Evolutionary conservation across 2,797 vertebrate genomes (phyloP).

Genomic region (Mormyrops attenuatus): DNA sequence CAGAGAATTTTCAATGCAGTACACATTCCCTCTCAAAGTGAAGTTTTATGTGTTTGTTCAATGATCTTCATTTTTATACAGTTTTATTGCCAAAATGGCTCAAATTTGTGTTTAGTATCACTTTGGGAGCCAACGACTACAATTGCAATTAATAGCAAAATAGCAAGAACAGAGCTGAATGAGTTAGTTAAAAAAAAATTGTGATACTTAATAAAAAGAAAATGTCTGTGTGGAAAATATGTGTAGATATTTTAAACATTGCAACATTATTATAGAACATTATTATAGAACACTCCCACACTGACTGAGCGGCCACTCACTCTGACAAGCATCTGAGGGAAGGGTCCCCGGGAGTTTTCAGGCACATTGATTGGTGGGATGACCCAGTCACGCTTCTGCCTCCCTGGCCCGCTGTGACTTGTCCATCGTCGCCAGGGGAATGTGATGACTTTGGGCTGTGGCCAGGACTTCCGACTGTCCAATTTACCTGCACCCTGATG

Average conservation of each 20-base stretch:
- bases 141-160: neutral
- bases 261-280: neutral
- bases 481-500: constrained; percentile 64
- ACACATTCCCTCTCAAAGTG: neutral
- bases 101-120: neutral
- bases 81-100: neutral
- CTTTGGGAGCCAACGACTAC: neutral
- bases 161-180: neutral
- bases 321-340: constrained; percentile 93
- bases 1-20: neutral
- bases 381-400: constrained; percentile 98
- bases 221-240: neutral
- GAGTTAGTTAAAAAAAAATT: neutral
- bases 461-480: constrained; percentile 47
- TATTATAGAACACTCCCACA: neutral
- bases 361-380: constrained; percentile 98
- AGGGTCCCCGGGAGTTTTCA: constrained; percentile 92
- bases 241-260: neutral
- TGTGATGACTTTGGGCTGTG: constrained; percentile 67
- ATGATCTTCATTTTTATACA: neutral
- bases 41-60: neutral
- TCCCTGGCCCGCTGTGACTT: constrained; percentile 67
- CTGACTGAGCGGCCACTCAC: constrained; percentile 63
- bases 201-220: neutral
- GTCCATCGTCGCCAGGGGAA: constrained; percentile 75